Percentiles rank a stretch among this genome's conserved stretches.
Evolutionary conservation across 2,113 vertebrate genomes (phyloP).

Genomic region (Antennarius striatus): DNA sequence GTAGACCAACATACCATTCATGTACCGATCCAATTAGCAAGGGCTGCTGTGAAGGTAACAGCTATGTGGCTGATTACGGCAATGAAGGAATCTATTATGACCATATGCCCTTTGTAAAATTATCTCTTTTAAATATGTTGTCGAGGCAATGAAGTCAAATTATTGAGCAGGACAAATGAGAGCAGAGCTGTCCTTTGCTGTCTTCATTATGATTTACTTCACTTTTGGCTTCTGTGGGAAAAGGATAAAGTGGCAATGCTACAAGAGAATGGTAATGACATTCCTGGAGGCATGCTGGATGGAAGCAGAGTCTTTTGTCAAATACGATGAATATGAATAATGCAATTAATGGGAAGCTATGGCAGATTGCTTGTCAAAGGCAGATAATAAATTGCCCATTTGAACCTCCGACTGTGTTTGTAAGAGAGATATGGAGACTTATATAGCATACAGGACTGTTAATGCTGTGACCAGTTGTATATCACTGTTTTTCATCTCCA

Average conservation of each 20-base stretch:
- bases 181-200: conserved; percentile 59
- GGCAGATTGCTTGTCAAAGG: conserved; percentile 51
- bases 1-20: conserved; percentile 53
- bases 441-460: conserved; percentile 1
- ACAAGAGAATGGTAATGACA: conserved; percentile 58
- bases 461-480: conserved; percentile 14
- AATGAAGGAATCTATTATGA: conserved; percentile 59
- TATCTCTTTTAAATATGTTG: conserved; percentile 60
- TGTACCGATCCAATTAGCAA: conserved; percentile 59
- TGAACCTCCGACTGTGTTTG: conserved; percentile 30
- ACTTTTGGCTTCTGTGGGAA: conserved; percentile 48
- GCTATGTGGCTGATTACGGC: conserved; percentile 49
- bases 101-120: conserved; percentile 71
- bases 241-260: conserved; percentile 47
- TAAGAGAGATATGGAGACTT: conserved; percentile 7
- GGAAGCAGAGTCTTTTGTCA: conserved; percentile 53
- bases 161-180: conserved; percentile 67
- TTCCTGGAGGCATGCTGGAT: conserved; percentile 44
- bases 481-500: conserved; percentile 33
- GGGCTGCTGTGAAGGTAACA: conserved; percentile 31
- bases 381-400: conserved; percentile 49
- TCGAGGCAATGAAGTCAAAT: conserved; percentile 60
- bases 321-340: conserved; percentile 64
- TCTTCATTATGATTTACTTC: conserved; percentile 70
- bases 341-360: conserved; percentile 55